These are phyloP conservation scores for Electrophaes corylata DNA, from an alignment of 2,888 invertebrate species.

Conservation along the genomic window DNA sequence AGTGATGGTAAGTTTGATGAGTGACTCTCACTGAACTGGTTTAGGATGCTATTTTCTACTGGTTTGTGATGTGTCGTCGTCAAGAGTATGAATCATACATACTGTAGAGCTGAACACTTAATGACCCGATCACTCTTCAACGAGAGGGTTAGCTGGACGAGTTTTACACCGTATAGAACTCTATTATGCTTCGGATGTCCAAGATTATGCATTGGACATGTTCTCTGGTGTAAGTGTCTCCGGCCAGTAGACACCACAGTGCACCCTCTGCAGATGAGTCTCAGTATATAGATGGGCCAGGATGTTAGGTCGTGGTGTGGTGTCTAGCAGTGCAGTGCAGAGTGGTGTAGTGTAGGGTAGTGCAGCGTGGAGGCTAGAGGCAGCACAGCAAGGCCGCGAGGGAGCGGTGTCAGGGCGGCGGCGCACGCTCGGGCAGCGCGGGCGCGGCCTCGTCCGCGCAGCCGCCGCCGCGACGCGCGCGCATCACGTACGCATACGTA, in stretches of 20 bases:
- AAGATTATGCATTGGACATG: no score
- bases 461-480: conserved; percentile 85
- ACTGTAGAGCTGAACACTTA: neutral
- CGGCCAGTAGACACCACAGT: no score
- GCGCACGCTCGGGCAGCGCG: conserved; percentile 85
- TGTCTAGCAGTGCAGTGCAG: no score
- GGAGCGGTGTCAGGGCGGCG: conserved; percentile 80
- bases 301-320: no score
- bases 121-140: no score
- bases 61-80: neutral
- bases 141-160: no score
- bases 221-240: no score
- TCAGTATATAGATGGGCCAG: no score
- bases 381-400: conserved; percentile 66
- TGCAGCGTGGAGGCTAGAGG: conserved; percentile 21
- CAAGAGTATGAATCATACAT: neutral
- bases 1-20: neutral
- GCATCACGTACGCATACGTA: conserved; percentile 91
- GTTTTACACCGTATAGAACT: no score
- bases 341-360: neutral
- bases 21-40: neutral
- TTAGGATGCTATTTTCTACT: neutral
- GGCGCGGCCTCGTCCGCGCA: conserved; percentile 77
- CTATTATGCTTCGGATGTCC: no score
- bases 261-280: no score